Evolutionary conservation across 2,888 invertebrate species (phyloP).

Genomic region (Dorcus hopei): DNA sequence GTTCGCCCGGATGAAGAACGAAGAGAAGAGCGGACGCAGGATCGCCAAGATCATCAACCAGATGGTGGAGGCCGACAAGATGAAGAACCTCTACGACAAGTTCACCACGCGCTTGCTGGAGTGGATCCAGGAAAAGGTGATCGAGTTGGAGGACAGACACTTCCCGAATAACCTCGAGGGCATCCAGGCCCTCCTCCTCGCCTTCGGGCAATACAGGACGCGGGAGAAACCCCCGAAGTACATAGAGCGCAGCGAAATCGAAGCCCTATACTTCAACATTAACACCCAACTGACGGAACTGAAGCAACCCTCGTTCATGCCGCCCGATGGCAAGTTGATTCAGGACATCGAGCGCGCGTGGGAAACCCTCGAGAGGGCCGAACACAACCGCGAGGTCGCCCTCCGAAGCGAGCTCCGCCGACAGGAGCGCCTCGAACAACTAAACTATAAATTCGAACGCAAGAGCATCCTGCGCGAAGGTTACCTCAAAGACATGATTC

Average conservation of each 20-base stretch:
- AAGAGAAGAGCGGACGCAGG: constrained; percentile 94
- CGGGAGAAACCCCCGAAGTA: constrained; percentile 98
- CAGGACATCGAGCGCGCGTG: constrained; percentile 95
- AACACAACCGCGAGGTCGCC: constrained; percentile 91
- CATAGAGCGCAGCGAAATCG: constrained; percentile 94
- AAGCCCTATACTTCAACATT: constrained; percentile 93
- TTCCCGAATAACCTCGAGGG: constrained; percentile 95
- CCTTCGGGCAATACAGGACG: constrained; percentile 94
- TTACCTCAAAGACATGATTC: constrained; percentile 96
- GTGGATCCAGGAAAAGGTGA: constrained; percentile 89
- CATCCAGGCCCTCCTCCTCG: constrained; percentile 83
- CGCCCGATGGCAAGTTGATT: constrained; percentile 85
- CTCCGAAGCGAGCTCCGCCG: constrained; percentile 85
- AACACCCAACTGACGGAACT: constrained; percentile 95
- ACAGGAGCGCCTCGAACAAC: constrained; percentile 89
- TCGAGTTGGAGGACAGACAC: constrained; percentile 75
- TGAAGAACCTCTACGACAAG: constrained; percentile 84
- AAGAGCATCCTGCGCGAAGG: constrained; percentile 93
- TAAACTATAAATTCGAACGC: constrained; percentile 93
- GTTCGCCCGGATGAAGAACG: constrained; percentile 98
- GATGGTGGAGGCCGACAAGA: constrained; percentile 91
- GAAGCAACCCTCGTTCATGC: constrained; percentile 81
- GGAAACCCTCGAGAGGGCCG: constrained; percentile 88
- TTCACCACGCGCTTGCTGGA: constrained; percentile 82
- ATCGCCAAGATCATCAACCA: constrained; percentile 97